phyloP scores from a whole-genome alignment of 2,797 vertebrate genomes.

The Pyrocephalus nanus region DNA sequence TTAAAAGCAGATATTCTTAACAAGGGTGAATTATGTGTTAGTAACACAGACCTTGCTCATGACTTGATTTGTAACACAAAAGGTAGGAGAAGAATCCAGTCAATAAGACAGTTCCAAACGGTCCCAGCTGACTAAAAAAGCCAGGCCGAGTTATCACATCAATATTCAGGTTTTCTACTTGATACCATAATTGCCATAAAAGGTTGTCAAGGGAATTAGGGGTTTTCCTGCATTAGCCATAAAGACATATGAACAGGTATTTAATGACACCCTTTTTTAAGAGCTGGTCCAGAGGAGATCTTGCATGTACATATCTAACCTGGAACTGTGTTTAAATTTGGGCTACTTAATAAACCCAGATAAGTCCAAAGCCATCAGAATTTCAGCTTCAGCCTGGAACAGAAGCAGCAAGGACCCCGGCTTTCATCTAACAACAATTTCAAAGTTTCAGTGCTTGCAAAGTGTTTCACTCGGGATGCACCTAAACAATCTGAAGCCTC shows the following conservation, averaged over 20 bases:
- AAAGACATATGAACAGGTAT: neutral
- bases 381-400: neutral
- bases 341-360: neutral
- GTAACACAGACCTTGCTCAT: neutral
- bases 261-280: neutral
- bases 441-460: neutral
- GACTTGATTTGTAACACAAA: neutral
- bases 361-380: neutral
- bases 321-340: neutral
- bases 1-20: neutral
- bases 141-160: neutral
- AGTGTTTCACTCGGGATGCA: neutral
- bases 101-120: neutral
- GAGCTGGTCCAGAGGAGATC: neutral
- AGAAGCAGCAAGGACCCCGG: neutral
- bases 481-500: slow-evolving; percentile 10
- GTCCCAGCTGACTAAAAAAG: neutral
- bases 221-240: neutral
- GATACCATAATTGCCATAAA: neutral
- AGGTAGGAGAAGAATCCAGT: accelerated
- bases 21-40: neutral
- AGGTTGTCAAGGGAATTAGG: neutral
- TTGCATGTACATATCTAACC: neutral
- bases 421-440: neutral
- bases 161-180: neutral